Base-by-base conservation (phyloP, 37 sponge, comb jelly and placozoan genomes). In the Ephydatia muelleri region DNA sequence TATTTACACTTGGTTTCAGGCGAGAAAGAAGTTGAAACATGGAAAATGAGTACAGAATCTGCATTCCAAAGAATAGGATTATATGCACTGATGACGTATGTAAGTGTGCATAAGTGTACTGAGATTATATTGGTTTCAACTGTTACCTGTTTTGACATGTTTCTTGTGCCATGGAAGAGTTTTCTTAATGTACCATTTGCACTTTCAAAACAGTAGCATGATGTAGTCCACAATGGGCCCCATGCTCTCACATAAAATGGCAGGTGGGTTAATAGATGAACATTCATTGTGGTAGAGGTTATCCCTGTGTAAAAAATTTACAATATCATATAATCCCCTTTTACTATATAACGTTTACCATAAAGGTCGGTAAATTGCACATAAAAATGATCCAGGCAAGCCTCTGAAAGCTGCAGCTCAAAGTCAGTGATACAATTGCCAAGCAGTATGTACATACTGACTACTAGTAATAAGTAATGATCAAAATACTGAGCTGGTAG, bases 31-130 rank as follows among this genome's bases (percentile, higher is more conserved):
- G 19, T 57, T 57, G 57, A 57, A 57, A 57, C 57, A 57, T 57
- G 57, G 57, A 57, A 57, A 57, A 57, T 57, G 57, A 57, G 57
- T 57, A 57, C 57, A 57, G 57, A 57, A 57, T 57, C 57, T 57
- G 57, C 57, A 57, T 57, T 57, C 57, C 57, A 57, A 57, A 57
- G 57, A 57, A 57, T 57, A 57, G 57, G 19, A 57, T 57, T 57
- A 57, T 57, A 57, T 57, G 57, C 57, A 57, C 57, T 57, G 57
- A 57, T 57, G 16, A 57, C 16, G n/a, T 57, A 57, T 57, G 16
- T 57, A 14, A 57, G 9, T 57, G 57, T 57, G 57, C 57, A 57
- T 57, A 57, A 57, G 57, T 57, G 57, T 57, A 57, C 57, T 57
- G 57, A 57, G 57, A 57, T 57, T 57, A 57, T 57, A 57, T 57